Conservation (phyloP, 2,797 vertebrate species). For the Tiaroga cobitis region DNA sequence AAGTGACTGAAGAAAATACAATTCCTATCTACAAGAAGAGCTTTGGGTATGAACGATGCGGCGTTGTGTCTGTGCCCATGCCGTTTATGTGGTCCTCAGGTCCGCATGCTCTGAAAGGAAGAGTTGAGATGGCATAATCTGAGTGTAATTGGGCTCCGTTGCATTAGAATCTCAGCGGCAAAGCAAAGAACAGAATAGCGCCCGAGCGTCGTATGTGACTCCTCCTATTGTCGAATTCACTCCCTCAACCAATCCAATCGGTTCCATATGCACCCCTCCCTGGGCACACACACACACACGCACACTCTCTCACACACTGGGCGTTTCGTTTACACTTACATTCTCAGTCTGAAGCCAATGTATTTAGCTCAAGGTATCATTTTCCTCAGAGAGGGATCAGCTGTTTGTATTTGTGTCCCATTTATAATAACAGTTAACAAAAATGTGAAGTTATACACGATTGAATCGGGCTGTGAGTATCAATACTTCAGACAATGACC, state of each 20-base stretch:
- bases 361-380: slow-evolving; percentile 17
- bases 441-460: neutral
- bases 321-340: slow-evolving; percentile 28
- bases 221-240: slow-evolving; percentile 68
- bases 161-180: slow-evolving; percentile 75
- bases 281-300: neutral
- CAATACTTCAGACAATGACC: neutral
- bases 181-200: slow-evolving; percentile 79
- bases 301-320: neutral
- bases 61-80: slow-evolving; percentile 67
- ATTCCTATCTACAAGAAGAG: slow-evolving; percentile 65
- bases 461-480: neutral
- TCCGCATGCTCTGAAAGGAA: slow-evolving; percentile 37
- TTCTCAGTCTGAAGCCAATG: slow-evolving; percentile 4
- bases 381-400: slow-evolving; percentile 3
- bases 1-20: slow-evolving; percentile 44
- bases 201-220: slow-evolving; percentile 73
- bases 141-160: slow-evolving; percentile 43
- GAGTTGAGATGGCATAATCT: slow-evolving; percentile 53
- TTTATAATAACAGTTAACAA: neutral
- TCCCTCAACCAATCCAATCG: slow-evolving; percentile 51
- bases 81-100: slow-evolving; percentile 48
- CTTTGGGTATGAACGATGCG: slow-evolving; percentile 64
- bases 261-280: slow-evolving; percentile 35
- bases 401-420: neutral